These are phyloP conservation scores for Oxyteleia sp. DNA, from an alignment of 2,888 invertebrate species.

Conservation along the genomic window DNA sequence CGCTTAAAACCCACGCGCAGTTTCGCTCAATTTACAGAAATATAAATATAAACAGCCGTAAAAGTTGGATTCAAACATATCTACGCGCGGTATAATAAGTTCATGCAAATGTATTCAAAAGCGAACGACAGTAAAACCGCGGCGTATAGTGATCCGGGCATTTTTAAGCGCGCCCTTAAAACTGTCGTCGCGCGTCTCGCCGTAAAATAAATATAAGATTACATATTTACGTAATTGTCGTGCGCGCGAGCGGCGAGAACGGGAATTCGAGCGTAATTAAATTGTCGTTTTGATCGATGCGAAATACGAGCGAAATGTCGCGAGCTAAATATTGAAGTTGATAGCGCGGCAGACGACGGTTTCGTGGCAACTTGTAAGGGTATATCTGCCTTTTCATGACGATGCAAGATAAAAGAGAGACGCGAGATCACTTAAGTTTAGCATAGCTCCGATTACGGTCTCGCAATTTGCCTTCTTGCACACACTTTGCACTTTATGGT, in stretches of 20 bases:
- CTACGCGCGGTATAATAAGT: slow-evolving; percentile 40
- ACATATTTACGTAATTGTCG: slow-evolving; percentile 60
- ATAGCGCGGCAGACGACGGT: slow-evolving; percentile 42
- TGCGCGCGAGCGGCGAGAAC: background rate
- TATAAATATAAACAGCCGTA: slow-evolving; percentile 47
- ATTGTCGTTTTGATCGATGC: slow-evolving; percentile 66
- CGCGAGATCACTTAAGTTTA: slow-evolving; percentile 74
- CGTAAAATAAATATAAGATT: slow-evolving; percentile 55
- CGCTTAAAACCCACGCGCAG: slow-evolving; percentile 27
- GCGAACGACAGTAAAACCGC: slow-evolving; percentile 41
- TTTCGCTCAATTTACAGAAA: slow-evolving; percentile 40
- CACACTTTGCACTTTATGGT: slow-evolving; percentile 72
- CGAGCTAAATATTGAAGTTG: slow-evolving; percentile 57
- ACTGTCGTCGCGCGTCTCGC: slow-evolving; percentile 22
- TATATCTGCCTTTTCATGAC: slow-evolving; percentile 66
- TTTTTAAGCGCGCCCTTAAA: slow-evolving; percentile 27
- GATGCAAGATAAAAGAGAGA: slow-evolving; percentile 70
- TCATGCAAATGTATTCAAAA: slow-evolving; percentile 49
- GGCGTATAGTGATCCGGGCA: slow-evolving; percentile 9
- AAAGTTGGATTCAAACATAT: slow-evolving; percentile 38
- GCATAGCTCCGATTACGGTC: slow-evolving; percentile 74
- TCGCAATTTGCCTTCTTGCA: slow-evolving; percentile 72
- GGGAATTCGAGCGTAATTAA: slow-evolving; percentile 56
- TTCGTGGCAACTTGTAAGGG: slow-evolving; percentile 58
- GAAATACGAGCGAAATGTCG: slow-evolving; percentile 57